Conservation (phyloP, 2,888 invertebrate genomes). For the Epicampocera succincta region DNA sequence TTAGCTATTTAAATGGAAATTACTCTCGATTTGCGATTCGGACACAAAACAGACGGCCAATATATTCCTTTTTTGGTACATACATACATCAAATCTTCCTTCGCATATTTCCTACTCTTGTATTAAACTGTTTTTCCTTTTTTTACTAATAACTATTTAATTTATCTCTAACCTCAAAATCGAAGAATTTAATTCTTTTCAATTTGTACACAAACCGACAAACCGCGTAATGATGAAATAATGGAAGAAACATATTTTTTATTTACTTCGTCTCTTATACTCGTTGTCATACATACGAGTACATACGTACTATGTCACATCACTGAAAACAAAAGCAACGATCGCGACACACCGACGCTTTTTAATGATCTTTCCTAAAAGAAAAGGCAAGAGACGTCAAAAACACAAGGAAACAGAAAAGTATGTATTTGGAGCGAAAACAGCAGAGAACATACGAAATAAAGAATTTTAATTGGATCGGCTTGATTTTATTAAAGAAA, state of each 20-base stretch:
- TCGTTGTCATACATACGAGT: slow-evolving; percentile 25
- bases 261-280: not conserved
- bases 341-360: slow-evolving; percentile 46
- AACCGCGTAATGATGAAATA: slow-evolving; percentile 10
- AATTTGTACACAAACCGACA: slow-evolving; percentile 21
- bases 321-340: slow-evolving; percentile 38
- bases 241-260: slow-evolving; percentile 8
- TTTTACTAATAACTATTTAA: too few relatives aligned
- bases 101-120: too few relatives aligned
- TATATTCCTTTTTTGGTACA: too few relatives aligned
- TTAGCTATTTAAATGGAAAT: too few relatives aligned
- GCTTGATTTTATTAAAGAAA: slow-evolving; percentile 1
- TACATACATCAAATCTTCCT: too few relatives aligned
- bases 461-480: not conserved
- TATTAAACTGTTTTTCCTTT: not conserved
- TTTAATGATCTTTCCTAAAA: slow-evolving; percentile 18
- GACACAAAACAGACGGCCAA: too few relatives aligned
- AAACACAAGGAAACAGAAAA: slow-evolving; percentile 4
- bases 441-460: not conserved
- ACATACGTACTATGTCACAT: too few relatives aligned
- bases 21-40: too few relatives aligned
- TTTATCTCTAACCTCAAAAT: not conserved
- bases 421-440: slow-evolving; percentile 17
- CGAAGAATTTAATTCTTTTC: not conserved
- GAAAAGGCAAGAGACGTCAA: slow-evolving; percentile 22